These are phyloP conservation scores for Vicugna pacos DNA, from an alignment of 2,113 vertebrate genomes.

Conservation along the genomic window DNA sequence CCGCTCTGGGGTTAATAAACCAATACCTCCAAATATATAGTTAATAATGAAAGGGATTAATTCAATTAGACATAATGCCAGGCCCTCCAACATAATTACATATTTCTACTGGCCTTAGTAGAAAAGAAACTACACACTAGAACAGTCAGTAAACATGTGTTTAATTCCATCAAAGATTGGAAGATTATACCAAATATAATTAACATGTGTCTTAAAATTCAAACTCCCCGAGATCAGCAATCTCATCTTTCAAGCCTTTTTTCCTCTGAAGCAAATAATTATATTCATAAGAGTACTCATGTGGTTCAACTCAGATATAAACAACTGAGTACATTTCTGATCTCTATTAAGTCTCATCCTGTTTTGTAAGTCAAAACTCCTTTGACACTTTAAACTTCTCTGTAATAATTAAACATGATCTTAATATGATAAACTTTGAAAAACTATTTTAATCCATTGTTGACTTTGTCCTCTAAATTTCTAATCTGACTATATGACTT, in stretches of 20 bases:
- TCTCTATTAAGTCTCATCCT: background rate
- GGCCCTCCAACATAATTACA: background rate
- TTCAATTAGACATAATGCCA: background rate
- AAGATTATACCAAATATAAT: background rate
- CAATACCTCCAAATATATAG: background rate
- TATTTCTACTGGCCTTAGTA: background rate
- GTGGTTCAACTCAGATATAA: slow-evolving; percentile 19
- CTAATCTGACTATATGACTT: slow-evolving; percentile 38
- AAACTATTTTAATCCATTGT: slow-evolving; percentile 29
- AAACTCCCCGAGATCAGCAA: background rate
- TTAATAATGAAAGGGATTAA: background rate
- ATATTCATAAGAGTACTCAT: background rate
- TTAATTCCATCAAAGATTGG: slow-evolving; percentile 11
- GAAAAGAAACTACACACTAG: slow-evolving; percentile 33
- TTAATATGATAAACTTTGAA: slow-evolving; percentile 36
- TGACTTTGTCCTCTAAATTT: background rate
- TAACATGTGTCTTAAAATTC: background rate
- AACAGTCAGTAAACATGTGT: background rate
- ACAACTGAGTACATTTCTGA: background rate
- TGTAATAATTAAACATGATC: background rate
- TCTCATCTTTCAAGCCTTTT: background rate
- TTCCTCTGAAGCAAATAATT: background rate
- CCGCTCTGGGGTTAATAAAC: background rate
- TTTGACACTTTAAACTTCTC: background rate
- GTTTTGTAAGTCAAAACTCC: background rate